Evolutionary conservation across 2,888 invertebrate species (phyloP).

Genomic region (Phoronis australis): DNA sequence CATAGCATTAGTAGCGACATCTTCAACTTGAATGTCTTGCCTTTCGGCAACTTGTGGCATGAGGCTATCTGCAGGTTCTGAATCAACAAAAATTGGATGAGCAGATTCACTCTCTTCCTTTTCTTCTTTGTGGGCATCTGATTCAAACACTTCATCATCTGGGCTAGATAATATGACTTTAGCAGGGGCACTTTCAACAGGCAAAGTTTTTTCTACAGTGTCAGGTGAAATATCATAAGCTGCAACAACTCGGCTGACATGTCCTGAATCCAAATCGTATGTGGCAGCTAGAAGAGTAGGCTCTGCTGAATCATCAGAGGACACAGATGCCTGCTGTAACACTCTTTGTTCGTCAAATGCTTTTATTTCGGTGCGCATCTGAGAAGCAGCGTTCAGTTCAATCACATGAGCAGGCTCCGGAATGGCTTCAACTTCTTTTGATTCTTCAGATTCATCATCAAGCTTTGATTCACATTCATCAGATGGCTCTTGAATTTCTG

Average conservation of each 20-base stretch:
- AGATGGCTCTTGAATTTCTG: constrained; percentile 2
- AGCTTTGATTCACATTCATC: constrained; percentile 9
- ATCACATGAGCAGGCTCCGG: constrained; percentile 3
- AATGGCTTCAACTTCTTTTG: constrained; percentile 6
- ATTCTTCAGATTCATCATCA: constrained; percentile 4
- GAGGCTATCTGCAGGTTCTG: no score
- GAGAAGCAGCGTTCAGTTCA: constrained; percentile 3
- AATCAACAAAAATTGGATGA: no score
- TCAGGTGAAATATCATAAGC: constrained; percentile 48
- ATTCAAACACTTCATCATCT: constrained; percentile 54
- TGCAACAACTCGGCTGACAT: constrained; percentile 53
- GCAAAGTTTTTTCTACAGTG: constrained; percentile 56
- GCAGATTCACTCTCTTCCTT: constrained; percentile 11
- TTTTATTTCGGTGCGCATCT: constrained; percentile 3
- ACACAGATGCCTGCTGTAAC: constrained; percentile 43
- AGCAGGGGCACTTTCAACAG: constrained; percentile 56
- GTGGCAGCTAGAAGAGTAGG: constrained; percentile 83
- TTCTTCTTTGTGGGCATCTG: constrained; percentile 36
- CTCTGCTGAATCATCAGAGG: constrained; percentile 80
- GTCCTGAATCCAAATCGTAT: constrained; percentile 62
- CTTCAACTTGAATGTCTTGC: no score
- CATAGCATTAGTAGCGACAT: no score
- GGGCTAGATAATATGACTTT: constrained; percentile 48
- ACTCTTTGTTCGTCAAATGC: not conserved
- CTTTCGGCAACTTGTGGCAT: no score